Conservation (phyloP, 1,140 invertebrate genomes). For the Forficula auricularia region DNA sequence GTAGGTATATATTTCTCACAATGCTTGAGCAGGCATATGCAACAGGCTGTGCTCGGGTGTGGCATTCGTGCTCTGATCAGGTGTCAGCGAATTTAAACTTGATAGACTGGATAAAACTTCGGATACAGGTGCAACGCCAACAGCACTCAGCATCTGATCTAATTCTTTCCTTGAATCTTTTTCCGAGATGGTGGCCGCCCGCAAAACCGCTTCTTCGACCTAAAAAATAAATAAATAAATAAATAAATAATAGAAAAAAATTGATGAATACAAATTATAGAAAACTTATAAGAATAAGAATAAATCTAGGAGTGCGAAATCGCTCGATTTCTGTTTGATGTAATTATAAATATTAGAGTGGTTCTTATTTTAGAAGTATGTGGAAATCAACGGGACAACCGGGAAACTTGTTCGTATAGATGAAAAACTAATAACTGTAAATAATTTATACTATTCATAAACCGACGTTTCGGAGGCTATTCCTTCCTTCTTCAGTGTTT, state of each 20-base stretch:
- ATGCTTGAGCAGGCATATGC: constrained; percentile 15
- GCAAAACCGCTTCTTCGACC: constrained; percentile 52
- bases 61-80: constrained; percentile 53
- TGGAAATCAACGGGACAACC: too few species aligned
- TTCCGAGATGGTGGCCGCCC: constrained; percentile 28
- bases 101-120: constrained; percentile 67
- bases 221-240: constrained; percentile 15
- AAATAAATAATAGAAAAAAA: neutral
- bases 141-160: constrained; percentile 66
- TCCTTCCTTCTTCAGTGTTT: too few species aligned
- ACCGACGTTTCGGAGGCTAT: too few species aligned
- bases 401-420: too few species aligned
- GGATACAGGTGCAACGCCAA: constrained; percentile 69
- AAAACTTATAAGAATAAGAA: neutral
- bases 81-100: constrained; percentile 60
- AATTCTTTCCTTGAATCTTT: constrained; percentile 54
- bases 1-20: constrained; percentile 34
- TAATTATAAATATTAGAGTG: too few species aligned
- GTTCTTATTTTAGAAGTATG: too few species aligned
- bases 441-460: too few species aligned
- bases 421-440: too few species aligned
- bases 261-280: neutral
- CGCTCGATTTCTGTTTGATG: too few species aligned
- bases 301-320: too few species aligned
- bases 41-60: constrained; percentile 66